phyloP scores from a whole-genome alignment of 2,113 vertebrate species.

The Myiopsitta monachus region DNA sequence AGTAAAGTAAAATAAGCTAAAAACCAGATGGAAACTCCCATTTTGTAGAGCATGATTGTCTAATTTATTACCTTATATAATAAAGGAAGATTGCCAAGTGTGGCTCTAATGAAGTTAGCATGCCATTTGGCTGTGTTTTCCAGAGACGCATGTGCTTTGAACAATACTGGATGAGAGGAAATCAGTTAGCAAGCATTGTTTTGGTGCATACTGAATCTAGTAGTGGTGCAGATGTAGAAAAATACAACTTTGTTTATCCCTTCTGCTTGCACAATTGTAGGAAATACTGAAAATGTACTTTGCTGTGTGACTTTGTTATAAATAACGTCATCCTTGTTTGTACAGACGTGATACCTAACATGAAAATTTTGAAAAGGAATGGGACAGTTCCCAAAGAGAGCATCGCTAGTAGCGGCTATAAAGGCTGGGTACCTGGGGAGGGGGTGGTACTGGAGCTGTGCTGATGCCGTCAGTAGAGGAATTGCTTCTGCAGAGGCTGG shows the following conservation, averaged over 20 bases:
- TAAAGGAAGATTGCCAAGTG: not conserved
- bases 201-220: not conserved
- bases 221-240: not conserved
- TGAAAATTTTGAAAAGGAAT: not conserved
- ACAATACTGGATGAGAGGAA: not conserved
- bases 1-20: not conserved
- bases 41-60: not conserved
- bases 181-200: not conserved
- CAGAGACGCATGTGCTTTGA: not conserved
- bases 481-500: not conserved
- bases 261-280: not conserved
- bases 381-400: not conserved
- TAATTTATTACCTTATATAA: not conserved
- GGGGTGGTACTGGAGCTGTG: no score
- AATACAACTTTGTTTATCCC: not conserved
- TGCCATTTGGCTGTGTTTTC: not conserved
- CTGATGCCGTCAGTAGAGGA: not conserved
- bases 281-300: not conserved
- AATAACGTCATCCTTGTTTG: not conserved
- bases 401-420: not conserved
- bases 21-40: not conserved
- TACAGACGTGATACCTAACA: not conserved
- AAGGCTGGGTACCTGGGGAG: not conserved
- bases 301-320: not conserved
- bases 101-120: not conserved